Base-by-base conservation (phyloP, 2,797 vertebrate genomes). In the Arremon aurantiirostris region DNA sequence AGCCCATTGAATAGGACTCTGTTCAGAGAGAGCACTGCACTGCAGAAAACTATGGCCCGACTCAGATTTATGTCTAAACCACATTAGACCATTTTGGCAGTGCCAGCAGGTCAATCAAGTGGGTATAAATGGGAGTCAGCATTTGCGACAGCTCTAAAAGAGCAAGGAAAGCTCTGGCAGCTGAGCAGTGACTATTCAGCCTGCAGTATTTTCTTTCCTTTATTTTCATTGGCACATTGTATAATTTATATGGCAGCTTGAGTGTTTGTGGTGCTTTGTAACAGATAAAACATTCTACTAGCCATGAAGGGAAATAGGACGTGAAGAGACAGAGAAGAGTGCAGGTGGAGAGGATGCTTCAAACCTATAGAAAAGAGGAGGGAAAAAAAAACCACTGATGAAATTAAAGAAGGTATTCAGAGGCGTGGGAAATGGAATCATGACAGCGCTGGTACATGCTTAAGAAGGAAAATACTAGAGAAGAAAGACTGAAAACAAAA, bases 201-300 rank as follows among this genome's bases (percentile, higher is more conserved):
- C 57, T 57, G 64, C 69, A 85, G 84, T 64, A 80, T 91, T 92
- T 89, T 96, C 23, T 71, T 83, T 79, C n/a, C 52, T 87, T 93
- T 90, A 84, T 91, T 95, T 95, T 91, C 50, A 53, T 53, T 94
- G 81, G 41, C 87, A 83, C 1, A 0, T 70, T 82, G 69, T 81
- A 9, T 89, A 80, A 95, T 92, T 94, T 94, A 86, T 89, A 80
- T 71, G 81, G 49, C 68, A 95, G 76, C 69, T 83, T 75, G 75
- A 81, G 41, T 85, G 49, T 93, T 92, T 85, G 30, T 70, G 52
- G 53, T 89, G 49, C 68, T 92, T 92, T 86, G 70, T 82, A 93
- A 73, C 83, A 92, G 81, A 94, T 87, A 92, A 89, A 93, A 92
- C 53, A 70, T 91, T 93, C 83, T 92, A 85, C 46, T 73, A 89